Evolutionary conservation across 1,140 invertebrate species (phyloP), one percentile per base, ranked within the genome.

Genomic region (Polyergus mexicanus): DNA sequence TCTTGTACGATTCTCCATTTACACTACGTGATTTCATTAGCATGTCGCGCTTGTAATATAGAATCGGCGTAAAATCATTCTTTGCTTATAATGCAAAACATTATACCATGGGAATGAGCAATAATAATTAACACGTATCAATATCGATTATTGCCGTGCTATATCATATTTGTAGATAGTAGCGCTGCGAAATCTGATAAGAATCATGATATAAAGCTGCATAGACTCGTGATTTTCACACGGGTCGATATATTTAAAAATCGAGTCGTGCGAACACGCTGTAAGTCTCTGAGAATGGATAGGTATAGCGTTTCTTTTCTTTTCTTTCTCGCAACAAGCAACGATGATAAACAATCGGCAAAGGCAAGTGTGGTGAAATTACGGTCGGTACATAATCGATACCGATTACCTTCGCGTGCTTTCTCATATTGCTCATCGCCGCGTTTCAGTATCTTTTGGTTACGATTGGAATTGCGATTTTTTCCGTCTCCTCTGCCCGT

Each of bases 281-380:
- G 32, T 41, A 38, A 65, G 41, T 16, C 38, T 28, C 41, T 25
- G 44, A 62, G n/a, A 41, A 47, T 19, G 22, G 51, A 38, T 25
- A 41, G 3, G 41, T 22, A 56, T 51, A 32, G 11, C 65, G 35
- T 44, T 69, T 3, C 51, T 60, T 72, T 58, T 32, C 16, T 74
- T 83, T 83, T 47, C 44, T 63, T 56, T 47, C 58, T 85, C 32
- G 56, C 76, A 92, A 94, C 93, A 94, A 95, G 94, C 94, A 94
- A 95, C 92, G 89, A 44, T 41, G 38, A 86, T 91, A 88, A 93
- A 89, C 87, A 92, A 94, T 95, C 93, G 94, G 93, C 92, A 90
- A 95, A 94, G 94, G 94, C 94, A 95, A 95, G 91, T 95, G 93
- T 93, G 93, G 90, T 93, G 88, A 90, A 84, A 88, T 89, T 88